Percentiles rank a stretch among this genome's conserved stretches.
Conservation (phyloP, 2,797 vertebrate species). For the Hephaestus fuliginosus region DNA sequence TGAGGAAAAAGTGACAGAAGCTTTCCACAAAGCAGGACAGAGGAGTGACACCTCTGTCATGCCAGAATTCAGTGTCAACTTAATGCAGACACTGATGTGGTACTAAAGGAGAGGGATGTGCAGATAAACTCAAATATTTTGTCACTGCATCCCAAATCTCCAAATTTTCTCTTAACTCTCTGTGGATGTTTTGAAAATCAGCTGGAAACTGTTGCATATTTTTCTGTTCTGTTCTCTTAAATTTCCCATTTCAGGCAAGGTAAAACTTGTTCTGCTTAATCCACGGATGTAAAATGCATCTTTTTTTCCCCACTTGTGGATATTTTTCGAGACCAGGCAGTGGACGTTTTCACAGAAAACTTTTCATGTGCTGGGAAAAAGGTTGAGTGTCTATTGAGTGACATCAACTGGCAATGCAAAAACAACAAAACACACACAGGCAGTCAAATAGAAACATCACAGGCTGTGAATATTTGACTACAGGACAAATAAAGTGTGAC, state of each 20-base stretch:
- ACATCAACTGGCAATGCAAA: not conserved
- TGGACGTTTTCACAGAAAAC: not conserved
- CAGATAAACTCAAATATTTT: not conserved
- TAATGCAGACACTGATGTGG: not conserved
- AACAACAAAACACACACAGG: not conserved
- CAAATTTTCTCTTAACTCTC: not conserved
- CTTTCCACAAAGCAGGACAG: slow-evolving; percentile 11
- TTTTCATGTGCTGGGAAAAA: not conserved
- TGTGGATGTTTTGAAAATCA: not conserved
- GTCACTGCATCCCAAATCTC: not conserved
- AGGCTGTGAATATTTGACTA: not conserved
- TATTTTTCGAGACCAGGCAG: not conserved
- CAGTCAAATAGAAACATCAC: not conserved
- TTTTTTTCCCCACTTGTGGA: not conserved
- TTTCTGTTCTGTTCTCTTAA: not conserved
- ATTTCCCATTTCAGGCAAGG: not conserved
- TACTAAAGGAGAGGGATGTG: not conserved
- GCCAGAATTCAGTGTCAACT: not conserved
- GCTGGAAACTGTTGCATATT: not conserved
- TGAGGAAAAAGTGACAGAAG: not conserved
- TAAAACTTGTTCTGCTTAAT: not conserved
- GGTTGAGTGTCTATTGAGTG: not conserved
- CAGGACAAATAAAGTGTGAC: no score
- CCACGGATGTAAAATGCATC: not conserved
- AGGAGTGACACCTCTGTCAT: not conserved